phyloP scores from a whole-genome alignment of 2,113 vertebrate genomes.

The zebrafish (Danio rerio) region DNA sequence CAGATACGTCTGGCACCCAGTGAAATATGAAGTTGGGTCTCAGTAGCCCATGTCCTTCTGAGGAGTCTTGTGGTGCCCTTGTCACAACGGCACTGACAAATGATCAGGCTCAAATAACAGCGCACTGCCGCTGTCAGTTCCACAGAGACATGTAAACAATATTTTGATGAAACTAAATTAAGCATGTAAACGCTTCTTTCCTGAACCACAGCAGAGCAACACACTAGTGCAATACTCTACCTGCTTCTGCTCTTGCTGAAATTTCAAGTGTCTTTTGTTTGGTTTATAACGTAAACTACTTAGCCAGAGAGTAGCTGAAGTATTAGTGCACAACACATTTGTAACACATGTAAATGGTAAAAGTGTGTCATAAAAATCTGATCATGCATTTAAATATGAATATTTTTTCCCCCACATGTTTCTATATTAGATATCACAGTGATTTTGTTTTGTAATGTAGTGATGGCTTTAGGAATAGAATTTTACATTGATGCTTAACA shows the following conservation, averaged over 20 bases:
- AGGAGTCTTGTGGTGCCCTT: constrained; percentile 56
- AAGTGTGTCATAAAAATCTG: too few relatives aligned
- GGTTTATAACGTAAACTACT: neutral
- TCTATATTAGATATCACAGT: too few relatives aligned
- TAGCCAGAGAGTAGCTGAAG: neutral
- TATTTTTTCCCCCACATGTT: too few relatives aligned
- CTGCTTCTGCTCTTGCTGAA: neutral
- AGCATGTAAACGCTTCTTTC: constrained; percentile 54
- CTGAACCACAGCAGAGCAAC: constrained; percentile 22
- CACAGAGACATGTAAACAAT: constrained; percentile 51
- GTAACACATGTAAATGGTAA: too few relatives aligned
- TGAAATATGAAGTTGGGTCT: constrained; percentile 40
- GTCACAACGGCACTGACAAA: constrained; percentile 66
- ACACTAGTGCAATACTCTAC: neutral
- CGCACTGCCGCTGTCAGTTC: constrained; percentile 52
- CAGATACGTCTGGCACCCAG: constrained; percentile 30
- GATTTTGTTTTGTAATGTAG: too few relatives aligned
- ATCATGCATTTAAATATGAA: too few relatives aligned
- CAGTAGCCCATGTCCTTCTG: constrained; percentile 42
- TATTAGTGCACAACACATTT: too few relatives aligned
- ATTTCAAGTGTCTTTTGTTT: neutral
- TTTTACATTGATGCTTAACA: too few relatives aligned
- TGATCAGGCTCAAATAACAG: constrained; percentile 62
- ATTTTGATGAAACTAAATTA: constrained; percentile 69
- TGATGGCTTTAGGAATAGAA: too few relatives aligned